A percentile compares a stretch with the other conserved stretches of the same genome.
phyloP scores from a whole-genome alignment of 1,140 invertebrate genomes.

The Tetramorium alpestre region DNA sequence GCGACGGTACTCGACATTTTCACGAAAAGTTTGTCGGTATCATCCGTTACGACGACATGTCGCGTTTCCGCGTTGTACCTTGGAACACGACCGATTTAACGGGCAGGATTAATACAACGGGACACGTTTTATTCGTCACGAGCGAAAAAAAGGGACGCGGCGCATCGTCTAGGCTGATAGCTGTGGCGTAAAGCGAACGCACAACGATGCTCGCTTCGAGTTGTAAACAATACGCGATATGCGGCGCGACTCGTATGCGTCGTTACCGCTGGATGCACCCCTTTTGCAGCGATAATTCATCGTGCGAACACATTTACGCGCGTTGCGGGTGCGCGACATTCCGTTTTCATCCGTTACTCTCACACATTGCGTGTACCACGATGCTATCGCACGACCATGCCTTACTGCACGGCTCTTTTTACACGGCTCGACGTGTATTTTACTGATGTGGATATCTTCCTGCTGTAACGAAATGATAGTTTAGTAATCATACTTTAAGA shows the following conservation, averaged over 20 bases:
- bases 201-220: conserved; percentile 27
- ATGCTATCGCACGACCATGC: conserved; percentile 19
- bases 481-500: too few species aligned
- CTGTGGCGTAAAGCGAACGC: conserved; percentile 34
- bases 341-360: conserved; percentile 21
- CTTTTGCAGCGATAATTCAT: conserved; percentile 67
- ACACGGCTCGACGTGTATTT: neutral
- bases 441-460: neutral
- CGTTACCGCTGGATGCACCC: conserved; percentile 39
- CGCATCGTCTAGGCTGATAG: conserved; percentile 52
- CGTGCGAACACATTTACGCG: conserved; percentile 56
- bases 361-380: neutral
- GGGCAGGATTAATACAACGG: conserved; percentile 31
- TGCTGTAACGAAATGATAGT: neutral
- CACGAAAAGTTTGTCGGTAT: neutral
- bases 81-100: conserved; percentile 37
- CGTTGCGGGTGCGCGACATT: neutral
- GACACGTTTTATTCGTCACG: conserved; percentile 35
- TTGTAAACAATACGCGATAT: conserved; percentile 60
- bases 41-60: conserved; percentile 17
- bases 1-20: conserved; percentile 2
- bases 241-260: conserved; percentile 28
- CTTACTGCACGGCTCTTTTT: conserved; percentile 12
- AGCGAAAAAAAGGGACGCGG: neutral
- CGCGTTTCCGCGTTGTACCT: conserved; percentile 27